Evolutionary conservation across 2,113 vertebrate species (phyloP).

Genomic region (Silurus meridionalis): DNA sequence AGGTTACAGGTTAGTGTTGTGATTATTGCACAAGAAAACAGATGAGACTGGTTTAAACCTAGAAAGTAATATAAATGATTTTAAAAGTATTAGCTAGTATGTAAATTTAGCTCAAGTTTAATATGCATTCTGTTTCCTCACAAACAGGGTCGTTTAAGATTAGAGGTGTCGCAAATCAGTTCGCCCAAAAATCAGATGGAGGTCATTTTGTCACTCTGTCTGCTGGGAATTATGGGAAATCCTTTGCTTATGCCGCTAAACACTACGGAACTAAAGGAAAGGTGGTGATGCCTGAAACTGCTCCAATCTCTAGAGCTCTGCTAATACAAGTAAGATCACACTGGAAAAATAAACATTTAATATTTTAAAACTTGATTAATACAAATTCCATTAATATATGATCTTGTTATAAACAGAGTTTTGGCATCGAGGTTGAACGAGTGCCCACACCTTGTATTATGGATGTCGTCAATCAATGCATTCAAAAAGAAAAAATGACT

Average conservation of each 20-base stretch:
- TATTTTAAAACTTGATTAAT: background rate
- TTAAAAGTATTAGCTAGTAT: background rate
- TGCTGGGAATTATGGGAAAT: conserved; percentile 78
- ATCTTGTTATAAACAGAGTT: conserved; percentile 59
- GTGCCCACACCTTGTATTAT: conserved; percentile 66
- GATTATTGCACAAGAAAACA: background rate
- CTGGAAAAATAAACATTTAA: background rate
- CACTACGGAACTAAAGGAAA: conserved; percentile 72
- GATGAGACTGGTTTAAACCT: background rate
- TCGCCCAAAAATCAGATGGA: conserved; percentile 60
- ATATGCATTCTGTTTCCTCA: background rate
- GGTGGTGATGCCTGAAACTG: conserved; percentile 76
- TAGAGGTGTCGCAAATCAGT: conserved; percentile 77
- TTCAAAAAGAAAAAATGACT: conserved; percentile 70
- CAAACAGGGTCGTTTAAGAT: conserved; percentile 77
- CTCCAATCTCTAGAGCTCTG: conserved; percentile 68
- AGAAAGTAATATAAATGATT: background rate
- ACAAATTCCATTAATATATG: background rate
- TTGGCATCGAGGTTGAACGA: conserved; percentile 72
- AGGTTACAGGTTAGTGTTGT: conserved; percentile 66
- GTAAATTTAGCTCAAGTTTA: background rate
- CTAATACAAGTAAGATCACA: conserved; percentile 68
- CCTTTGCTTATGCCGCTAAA: conserved; percentile 75
- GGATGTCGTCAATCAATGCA: conserved; percentile 67
- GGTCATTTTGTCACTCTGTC: conserved; percentile 75